Percentiles rank a stretch among this genome's conserved stretches.
These are phyloP conservation scores for Lithobates pipiens DNA, from an alignment of 2,797 vertebrate species.

Conservation along the genomic window DNA sequence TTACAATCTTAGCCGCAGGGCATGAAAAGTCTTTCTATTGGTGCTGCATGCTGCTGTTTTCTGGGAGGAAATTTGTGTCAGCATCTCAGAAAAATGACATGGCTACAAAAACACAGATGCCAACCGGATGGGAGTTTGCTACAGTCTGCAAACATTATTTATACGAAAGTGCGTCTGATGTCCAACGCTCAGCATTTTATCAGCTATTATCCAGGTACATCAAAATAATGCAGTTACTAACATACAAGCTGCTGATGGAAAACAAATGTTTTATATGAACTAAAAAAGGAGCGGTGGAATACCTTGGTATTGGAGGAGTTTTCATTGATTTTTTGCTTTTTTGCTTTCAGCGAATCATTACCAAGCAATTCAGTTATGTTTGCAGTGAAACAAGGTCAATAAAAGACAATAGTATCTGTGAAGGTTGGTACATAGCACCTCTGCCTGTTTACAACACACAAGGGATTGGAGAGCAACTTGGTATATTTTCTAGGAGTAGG, in stretches of 20 bases:
- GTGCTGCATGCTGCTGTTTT: background rate
- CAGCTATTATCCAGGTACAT: constrained; percentile 24
- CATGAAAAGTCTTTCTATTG: background rate
- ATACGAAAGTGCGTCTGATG: background rate
- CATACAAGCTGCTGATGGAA: background rate
- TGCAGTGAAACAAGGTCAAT: background rate
- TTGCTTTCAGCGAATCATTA: no score
- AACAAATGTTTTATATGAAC: constrained; percentile 31
- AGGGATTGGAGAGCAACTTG: no score
- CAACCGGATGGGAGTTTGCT: background rate
- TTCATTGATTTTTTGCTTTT: constrained; percentile 9
- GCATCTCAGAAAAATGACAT: constrained; percentile 38
- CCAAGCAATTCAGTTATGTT: background rate
- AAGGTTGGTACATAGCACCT: background rate
- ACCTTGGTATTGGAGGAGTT: background rate
- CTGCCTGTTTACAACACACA: no score
- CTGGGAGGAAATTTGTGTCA: constrained; percentile 1
- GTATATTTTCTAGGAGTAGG: no score
- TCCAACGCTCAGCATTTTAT: constrained; percentile 33
- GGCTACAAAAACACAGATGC: constrained; percentile 30
- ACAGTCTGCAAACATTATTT: constrained; percentile 35
- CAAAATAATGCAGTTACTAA: constrained; percentile 9
- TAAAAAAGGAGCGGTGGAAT: constrained; percentile 14
- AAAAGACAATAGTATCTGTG: background rate
- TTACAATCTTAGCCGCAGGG: constrained; percentile 40